Conservation (phyloP, 2,797 vertebrate genomes). For the Premnoplex brunnescens region DNA sequence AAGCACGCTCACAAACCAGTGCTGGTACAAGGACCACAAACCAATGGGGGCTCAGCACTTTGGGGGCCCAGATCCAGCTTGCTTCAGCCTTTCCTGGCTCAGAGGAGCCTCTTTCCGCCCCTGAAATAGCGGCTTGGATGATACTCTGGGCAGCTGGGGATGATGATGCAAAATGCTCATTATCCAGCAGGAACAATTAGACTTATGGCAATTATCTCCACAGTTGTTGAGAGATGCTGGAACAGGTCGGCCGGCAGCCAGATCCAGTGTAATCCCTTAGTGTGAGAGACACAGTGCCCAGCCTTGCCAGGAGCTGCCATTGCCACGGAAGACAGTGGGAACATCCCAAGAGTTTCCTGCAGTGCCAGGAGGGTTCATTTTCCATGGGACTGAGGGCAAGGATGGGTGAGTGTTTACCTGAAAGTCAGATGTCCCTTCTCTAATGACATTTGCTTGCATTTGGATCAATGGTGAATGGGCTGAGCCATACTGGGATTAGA, state of each 20-base stretch:
- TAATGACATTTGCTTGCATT: neutral
- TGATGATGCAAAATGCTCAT: slow-evolving; percentile 50
- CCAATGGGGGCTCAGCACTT: fast-evolving
- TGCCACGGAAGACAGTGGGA: fast-evolving
- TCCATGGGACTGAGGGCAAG: fast-evolving
- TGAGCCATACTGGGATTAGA: neutral
- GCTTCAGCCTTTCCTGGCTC: neutral
- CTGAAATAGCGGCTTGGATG: slow-evolving; percentile 48
- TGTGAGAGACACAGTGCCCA: neutral
- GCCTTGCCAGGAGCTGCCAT: neutral
- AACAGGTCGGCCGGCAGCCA: neutral
- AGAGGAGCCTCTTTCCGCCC: neutral
- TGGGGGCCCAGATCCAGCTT: neutral
- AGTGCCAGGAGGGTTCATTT: neutral
- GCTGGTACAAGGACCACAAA: too few relatives aligned
- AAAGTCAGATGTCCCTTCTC: neutral
- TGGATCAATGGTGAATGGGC: neutral
- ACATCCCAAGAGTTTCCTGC: neutral
- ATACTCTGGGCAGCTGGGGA: slow-evolving; percentile 26
- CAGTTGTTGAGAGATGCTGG: slow-evolving; percentile 16
- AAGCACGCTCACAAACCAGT: fast-evolving
- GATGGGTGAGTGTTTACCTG: neutral
- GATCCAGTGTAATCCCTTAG: neutral
- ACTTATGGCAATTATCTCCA: slow-evolving; percentile 61
- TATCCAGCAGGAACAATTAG: slow-evolving; percentile 63